Conservation (phyloP, 2,113 vertebrate genomes). For the Butastur rufipennis region DNA sequence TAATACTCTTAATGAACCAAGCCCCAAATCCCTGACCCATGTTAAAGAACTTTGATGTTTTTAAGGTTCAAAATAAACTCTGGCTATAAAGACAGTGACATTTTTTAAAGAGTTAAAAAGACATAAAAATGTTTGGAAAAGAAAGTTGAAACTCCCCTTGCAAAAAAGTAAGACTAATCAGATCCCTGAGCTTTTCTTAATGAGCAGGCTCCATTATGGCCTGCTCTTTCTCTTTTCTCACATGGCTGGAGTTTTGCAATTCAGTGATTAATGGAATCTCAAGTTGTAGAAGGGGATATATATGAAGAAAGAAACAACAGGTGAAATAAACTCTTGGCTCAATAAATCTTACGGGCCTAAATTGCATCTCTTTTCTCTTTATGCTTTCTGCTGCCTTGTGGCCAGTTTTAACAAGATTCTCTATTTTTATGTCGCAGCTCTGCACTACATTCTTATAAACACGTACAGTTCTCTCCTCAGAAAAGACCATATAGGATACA, state of each 20-base stretch:
- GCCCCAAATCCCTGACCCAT: background rate
- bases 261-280: background rate
- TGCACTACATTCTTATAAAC: background rate
- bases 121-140: background rate
- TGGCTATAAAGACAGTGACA: background rate
- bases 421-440: background rate
- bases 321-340: background rate
- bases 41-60: background rate
- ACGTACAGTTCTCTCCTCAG: background rate
- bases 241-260: background rate
- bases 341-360: background rate
- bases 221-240: background rate
- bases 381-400: background rate
- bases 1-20: constrained; percentile 36
- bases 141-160: background rate
- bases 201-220: background rate
- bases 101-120: background rate
- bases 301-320: background rate
- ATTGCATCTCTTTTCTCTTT: background rate
- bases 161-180: background rate
- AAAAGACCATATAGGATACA: background rate
- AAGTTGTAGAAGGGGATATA: background rate
- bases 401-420: background rate
- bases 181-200: background rate
- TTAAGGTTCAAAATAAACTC: background rate